A percentile compares a stretch with the other conserved stretches of the same genome.
Evolutionary conservation across 2,797 vertebrate genomes (phyloP).

Genomic region (Margarornis squamiger): DNA sequence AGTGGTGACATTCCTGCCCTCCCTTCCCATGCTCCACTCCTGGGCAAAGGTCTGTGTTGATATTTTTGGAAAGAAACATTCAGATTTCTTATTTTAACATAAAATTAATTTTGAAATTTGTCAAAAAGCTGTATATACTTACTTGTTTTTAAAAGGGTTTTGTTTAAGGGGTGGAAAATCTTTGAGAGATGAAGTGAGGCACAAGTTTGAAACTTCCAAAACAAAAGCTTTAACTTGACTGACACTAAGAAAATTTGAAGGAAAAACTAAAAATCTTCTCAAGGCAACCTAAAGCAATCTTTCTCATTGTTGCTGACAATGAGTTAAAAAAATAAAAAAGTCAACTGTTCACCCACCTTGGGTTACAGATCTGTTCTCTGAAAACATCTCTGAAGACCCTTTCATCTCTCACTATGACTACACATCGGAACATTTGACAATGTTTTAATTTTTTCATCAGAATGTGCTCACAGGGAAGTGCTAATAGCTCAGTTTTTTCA

Average conservation of each 20-base stretch:
- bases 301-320: background rate
- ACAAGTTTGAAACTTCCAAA: background rate
- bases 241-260: background rate
- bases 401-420: background rate
- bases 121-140: background rate
- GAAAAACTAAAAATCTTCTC: background rate
- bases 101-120: slow-evolving; percentile 9
- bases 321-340: background rate
- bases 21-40: fast-evolving
- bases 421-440: background rate
- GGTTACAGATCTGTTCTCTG: background rate
- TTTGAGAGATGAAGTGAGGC: background rate
- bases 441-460: background rate
- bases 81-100: slow-evolving; percentile 5
- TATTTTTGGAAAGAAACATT: slow-evolving; percentile 11
- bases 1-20: background rate
- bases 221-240: background rate
- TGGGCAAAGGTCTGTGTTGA: background rate
- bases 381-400: background rate
- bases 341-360: background rate
- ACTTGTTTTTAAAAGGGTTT: background rate
- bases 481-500: background rate
- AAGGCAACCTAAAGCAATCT: background rate
- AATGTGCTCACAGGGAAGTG: background rate
- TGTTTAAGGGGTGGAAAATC: background rate